These are phyloP conservation scores for Anguilla japonica DNA, from an alignment of 2,113 vertebrate genomes.

Conservation along the genomic window DNA sequence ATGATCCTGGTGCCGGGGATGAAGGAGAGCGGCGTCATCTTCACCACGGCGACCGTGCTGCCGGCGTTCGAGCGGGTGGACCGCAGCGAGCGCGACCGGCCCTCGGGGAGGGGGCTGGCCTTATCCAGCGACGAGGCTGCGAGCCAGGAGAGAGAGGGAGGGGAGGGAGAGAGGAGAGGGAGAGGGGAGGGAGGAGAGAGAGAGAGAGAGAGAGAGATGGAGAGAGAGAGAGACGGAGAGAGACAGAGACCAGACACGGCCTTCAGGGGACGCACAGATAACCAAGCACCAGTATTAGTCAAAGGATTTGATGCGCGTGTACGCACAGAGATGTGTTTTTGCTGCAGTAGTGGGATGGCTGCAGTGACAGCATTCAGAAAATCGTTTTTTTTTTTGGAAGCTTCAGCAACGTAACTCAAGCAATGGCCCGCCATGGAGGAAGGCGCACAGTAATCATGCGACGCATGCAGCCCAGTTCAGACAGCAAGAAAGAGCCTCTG, in stretches of 20 bases:
- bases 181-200: too few relatives aligned
- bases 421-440: constrained; percentile 58
- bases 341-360: constrained; percentile 62
- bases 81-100: constrained; percentile 78
- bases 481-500: constrained; percentile 59
- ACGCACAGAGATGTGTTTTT: constrained; percentile 32
- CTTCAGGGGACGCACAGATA: constrained; percentile 51
- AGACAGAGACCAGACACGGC: constrained; percentile 46
- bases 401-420: constrained; percentile 69
- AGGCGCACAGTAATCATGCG: constrained; percentile 70
- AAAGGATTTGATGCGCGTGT: constrained; percentile 32
- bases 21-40: constrained; percentile 97
- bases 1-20: constrained; percentile 91
- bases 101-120: constrained; percentile 83
- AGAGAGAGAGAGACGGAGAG: constrained; percentile 49
- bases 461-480: constrained; percentile 66
- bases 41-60: constrained; percentile 85
- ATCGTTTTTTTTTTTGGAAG: constrained; percentile 60
- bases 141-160: constrained; percentile 21
- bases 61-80: constrained; percentile 72
- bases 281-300: background rate
- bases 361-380: constrained; percentile 77
- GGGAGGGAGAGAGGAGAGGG: too few relatives aligned
- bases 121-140: constrained; percentile 87
- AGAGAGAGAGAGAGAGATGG: constrained; percentile 56